Conservation (phyloP, 2,888 invertebrate genomes). For the Marasmarcha lunaedactyla region DNA sequence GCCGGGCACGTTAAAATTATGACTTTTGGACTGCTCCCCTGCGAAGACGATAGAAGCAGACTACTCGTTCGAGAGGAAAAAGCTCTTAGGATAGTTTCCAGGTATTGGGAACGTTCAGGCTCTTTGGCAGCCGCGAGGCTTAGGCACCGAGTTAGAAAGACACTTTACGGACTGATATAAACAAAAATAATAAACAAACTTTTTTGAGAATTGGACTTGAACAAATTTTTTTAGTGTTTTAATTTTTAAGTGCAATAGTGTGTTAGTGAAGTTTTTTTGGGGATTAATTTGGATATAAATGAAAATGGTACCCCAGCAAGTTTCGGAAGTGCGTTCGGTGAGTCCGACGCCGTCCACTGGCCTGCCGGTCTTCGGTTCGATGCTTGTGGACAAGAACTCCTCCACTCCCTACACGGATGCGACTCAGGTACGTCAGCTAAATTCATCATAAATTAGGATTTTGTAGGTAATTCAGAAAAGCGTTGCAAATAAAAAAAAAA, state of each 20-base stretch:
- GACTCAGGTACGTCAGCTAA: conserved; percentile 84
- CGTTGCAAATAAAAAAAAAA: background rate
- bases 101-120: conserved; percentile 60
- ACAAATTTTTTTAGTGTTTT: conserved; percentile 35
- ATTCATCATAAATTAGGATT: conserved; percentile 5
- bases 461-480: conserved; percentile 3
- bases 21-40: conserved; percentile 64
- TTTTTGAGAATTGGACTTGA: conserved; percentile 28
- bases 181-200: conserved; percentile 19
- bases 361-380: conserved; percentile 87
- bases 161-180: conserved; percentile 52
- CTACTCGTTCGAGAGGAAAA: conserved; percentile 54
- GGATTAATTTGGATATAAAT: conserved; percentile 41
- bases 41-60: conserved; percentile 60
- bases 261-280: conserved; percentile 43
- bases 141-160: conserved; percentile 42
- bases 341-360: conserved; percentile 71
- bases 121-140: conserved; percentile 53
- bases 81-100: conserved; percentile 61
- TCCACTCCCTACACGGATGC: conserved; percentile 98
- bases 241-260: conserved; percentile 47
- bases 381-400: conserved; percentile 90
- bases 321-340: conserved; percentile 68
- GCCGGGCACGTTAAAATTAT: conserved; percentile 63
- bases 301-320: conserved; percentile 83